Percentiles rank a stretch among this genome's conserved stretches.
These are phyloP conservation scores for Danio tinwini DNA, from an alignment of 2,797 vertebrate genomes.

Conservation along the genomic window DNA sequence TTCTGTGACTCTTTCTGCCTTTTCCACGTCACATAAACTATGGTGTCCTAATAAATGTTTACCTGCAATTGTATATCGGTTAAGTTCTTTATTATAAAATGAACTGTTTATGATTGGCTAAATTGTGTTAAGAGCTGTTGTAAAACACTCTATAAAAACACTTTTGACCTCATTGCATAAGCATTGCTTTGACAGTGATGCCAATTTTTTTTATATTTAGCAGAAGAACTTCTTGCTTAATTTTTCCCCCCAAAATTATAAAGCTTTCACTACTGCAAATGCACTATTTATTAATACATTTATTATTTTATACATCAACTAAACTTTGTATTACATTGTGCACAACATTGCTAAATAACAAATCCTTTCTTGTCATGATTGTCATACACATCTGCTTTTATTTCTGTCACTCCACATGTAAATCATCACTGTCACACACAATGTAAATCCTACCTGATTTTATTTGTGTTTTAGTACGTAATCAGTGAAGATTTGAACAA, in stretches of 20 bases:
- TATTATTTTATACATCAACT: neutral
- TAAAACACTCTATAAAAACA: neutral
- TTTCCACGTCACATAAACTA: too few species aligned
- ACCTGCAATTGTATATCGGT: neutral
- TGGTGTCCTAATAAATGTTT: neutral
- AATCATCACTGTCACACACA: neutral
- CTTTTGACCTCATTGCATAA: neutral
- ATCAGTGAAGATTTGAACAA: conserved; percentile 5
- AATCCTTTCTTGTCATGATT: neutral
- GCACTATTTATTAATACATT: neutral
- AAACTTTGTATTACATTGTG: neutral
- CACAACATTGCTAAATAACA: neutral
- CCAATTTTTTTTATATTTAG: neutral
- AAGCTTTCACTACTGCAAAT: neutral
- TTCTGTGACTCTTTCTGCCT: too few species aligned
- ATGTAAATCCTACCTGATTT: neutral
- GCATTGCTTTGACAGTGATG: neutral
- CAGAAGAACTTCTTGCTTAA: neutral
- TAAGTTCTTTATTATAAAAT: neutral
- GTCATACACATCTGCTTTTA: neutral
- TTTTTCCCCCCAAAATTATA: neutral
- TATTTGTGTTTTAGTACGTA: neutral
- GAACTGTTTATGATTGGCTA: neutral
- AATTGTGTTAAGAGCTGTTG: neutral
- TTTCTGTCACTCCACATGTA: neutral